phyloP scores from a whole-genome alignment of 2,888 invertebrate genomes.

The Napeogenes sylphis region DNA sequence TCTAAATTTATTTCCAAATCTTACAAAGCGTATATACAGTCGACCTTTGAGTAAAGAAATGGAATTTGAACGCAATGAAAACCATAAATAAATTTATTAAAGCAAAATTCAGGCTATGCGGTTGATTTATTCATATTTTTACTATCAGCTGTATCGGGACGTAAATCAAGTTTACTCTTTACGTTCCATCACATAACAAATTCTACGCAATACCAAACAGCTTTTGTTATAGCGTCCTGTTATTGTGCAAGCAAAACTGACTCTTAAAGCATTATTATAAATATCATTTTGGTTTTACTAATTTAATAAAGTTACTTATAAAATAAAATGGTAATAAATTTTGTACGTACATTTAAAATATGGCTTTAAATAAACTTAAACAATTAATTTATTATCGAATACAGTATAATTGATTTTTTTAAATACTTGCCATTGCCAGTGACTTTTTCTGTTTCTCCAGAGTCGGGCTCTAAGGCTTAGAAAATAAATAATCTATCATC shows the following conservation, averaged over 20 bases:
- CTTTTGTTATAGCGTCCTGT: not conserved
- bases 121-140: conserved; percentile 23
- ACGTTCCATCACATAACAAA: conserved; percentile 8
- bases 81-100: conserved; percentile 21
- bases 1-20: no score
- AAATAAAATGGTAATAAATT: conserved; percentile 14
- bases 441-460: not conserved
- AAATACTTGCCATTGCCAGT: not conserved
- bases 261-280: not conserved
- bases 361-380: conserved; percentile 22
- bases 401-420: not conserved
- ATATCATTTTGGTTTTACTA: not conserved
- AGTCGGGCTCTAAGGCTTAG: no score
- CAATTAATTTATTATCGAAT: conserved; percentile 12
- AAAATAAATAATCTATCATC: no score
- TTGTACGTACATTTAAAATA: conserved; percentile 21
- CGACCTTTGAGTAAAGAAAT: conserved; percentile 9
- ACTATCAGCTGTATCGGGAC: conserved; percentile 19
- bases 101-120: conserved; percentile 15
- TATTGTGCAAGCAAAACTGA: not conserved
- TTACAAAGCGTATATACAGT: not conserved
- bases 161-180: conserved; percentile 11
- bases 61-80: conserved; percentile 17
- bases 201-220: conserved; percentile 10
- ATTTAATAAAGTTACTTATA: not conserved